A percentile compares a stretch with the other conserved stretches of the same genome.
phyloP scores from a whole-genome alignment of 2,797 vertebrate species.

The Catamblyrhynchus diadema region DNA sequence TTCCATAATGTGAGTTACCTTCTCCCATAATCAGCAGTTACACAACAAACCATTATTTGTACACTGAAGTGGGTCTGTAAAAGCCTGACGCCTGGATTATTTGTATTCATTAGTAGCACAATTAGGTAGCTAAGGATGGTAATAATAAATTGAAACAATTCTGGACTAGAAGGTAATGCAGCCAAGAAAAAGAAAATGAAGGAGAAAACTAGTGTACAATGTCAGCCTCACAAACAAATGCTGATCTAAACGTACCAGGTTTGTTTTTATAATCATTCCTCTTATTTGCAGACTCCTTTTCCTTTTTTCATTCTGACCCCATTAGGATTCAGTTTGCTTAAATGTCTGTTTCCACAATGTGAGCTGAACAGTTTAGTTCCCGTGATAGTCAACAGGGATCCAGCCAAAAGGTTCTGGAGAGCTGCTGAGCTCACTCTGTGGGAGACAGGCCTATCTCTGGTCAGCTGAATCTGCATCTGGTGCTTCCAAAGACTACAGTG shows the following conservation, averaged over 20 bases:
- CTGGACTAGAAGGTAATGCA: constrained; percentile 15
- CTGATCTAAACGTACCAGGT: background rate
- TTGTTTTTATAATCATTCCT: background rate
- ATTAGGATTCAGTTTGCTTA: background rate
- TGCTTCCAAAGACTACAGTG: background rate
- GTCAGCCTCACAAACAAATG: background rate
- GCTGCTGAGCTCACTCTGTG: background rate
- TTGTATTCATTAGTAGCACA: constrained; percentile 50
- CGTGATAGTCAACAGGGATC: background rate
- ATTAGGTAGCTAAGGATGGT: constrained; percentile 51
- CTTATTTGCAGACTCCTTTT: background rate
- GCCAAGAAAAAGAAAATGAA: constrained; percentile 38
- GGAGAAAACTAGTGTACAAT: background rate
- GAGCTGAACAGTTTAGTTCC: background rate
- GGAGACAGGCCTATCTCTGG: background rate
- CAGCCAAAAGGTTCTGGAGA: background rate
- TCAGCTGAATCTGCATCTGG: background rate
- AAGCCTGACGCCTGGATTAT: constrained; percentile 41
- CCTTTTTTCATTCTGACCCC: background rate
- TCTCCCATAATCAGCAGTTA: constrained; percentile 3
- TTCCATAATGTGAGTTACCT: background rate
- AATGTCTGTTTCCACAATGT: background rate
- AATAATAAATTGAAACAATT: constrained; percentile 49
- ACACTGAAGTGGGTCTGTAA: constrained; percentile 22
- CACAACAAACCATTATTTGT: constrained; percentile 36